Percentiles rank a stretch among this genome's conserved stretches.
Evolutionary conservation across 2,797 vertebrate genomes (phyloP).

Genomic region (Gila robusta): DNA sequence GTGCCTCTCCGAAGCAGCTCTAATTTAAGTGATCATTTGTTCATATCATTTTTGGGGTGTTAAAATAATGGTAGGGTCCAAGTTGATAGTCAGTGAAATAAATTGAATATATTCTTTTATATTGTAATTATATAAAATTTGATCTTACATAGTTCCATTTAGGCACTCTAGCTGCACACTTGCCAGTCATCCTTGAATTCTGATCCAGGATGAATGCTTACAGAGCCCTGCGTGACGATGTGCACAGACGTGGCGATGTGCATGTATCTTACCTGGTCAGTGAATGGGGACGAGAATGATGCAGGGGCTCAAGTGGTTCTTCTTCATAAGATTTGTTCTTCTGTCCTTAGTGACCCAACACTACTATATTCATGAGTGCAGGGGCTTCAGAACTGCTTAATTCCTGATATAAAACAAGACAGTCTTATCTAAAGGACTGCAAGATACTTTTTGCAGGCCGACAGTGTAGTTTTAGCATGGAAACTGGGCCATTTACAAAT

Average conservation of each 20-base stretch:
- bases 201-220: background rate
- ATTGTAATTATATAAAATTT: background rate
- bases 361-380: background rate
- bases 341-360: background rate
- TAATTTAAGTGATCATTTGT: background rate
- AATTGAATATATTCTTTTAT: background rate
- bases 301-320: conserved; percentile 18
- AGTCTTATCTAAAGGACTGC: background rate
- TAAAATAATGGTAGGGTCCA: background rate
- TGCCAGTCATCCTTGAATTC: background rate
- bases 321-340: background rate
- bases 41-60: background rate
- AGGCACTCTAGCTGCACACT: background rate
- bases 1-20: background rate
- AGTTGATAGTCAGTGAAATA: background rate
- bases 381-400: background rate
- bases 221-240: background rate
- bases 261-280: background rate
- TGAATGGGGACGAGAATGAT: background rate
- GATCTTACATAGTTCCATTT: background rate
- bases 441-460: background rate
- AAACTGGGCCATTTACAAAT: background rate
- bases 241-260: background rate
- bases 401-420: background rate
- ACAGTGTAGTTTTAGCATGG: background rate